phyloP scores from a whole-genome alignment of 92 coral and sea anemone genomes.

The Metridium senile region DNA sequence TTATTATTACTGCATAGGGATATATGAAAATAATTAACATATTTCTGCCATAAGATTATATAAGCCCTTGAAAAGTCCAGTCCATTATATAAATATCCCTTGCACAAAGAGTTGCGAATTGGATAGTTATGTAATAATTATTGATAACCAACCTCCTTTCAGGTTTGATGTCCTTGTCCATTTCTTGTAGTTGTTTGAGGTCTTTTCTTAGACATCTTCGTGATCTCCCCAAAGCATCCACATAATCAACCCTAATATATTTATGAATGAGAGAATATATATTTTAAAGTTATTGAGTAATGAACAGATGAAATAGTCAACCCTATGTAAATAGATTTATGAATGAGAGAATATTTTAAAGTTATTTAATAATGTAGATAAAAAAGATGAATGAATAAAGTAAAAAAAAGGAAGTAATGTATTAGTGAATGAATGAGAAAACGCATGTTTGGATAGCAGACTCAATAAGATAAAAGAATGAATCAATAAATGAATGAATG shows the following conservation, averaged over 20 bases:
- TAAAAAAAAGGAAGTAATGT: neutral
- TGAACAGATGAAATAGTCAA: neutral
- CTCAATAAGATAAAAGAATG: neutral
- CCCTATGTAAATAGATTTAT: no score
- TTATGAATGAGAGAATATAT: neutral
- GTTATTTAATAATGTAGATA: neutral
- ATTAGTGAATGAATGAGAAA: neutral
- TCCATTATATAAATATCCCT: no score
- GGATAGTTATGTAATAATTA: no score
- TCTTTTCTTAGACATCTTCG: slow-evolving; percentile 83
- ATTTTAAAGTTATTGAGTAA: neutral
- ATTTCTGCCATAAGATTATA: no score
- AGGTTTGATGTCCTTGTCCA: slow-evolving; percentile 65
- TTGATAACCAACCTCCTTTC: slow-evolving; percentile 60
- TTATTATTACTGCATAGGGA: no score
- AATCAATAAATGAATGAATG: neutral
- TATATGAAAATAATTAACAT: no score
- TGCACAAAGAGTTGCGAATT: no score
- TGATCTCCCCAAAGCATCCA: slow-evolving; percentile 89
- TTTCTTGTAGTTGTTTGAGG: slow-evolving; percentile 65
- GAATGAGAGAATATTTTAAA: neutral
- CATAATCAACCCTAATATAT: slow-evolving; percentile 86
- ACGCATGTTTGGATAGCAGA: neutral
- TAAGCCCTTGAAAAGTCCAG: no score
- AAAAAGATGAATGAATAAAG: neutral